phyloP scores from a whole-genome alignment of 1,140 invertebrate species.

The Tetramorium alpestre region DNA sequence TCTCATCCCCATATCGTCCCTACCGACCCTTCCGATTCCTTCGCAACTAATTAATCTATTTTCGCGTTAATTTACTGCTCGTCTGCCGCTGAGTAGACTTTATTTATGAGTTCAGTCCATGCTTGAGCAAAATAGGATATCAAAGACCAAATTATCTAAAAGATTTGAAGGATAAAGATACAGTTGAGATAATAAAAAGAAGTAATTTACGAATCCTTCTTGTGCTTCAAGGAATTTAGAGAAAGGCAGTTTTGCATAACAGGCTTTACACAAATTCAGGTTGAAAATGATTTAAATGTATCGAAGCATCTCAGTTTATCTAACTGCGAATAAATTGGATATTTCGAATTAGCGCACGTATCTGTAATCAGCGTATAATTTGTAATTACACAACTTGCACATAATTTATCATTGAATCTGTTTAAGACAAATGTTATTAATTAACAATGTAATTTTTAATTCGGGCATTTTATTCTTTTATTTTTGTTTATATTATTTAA shows the following conservation, averaged over 20 bases:
- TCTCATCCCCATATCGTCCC: conserved; percentile 60
- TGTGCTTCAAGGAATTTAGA: background rate
- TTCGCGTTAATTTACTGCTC: conserved; percentile 76
- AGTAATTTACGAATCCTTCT: background rate
- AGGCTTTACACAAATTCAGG: background rate
- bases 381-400: background rate
- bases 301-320: background rate
- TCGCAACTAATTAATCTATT: conserved; percentile 75
- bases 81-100: conserved; percentile 66
- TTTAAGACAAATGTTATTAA: background rate
- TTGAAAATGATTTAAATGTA: background rate
- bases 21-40: conserved; percentile 28
- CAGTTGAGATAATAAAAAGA: background rate
- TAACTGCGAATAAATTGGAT: background rate
- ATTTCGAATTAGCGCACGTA: background rate
- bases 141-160: background rate
- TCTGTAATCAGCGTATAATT: background rate
- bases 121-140: background rate
- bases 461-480: background rate
- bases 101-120: conserved; percentile 67
- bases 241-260: background rate
- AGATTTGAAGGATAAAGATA: background rate
- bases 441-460: conserved; percentile 9
- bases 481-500: background rate
- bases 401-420: background rate